Evolutionary conservation across 2,888 invertebrate species (phyloP), one percentile per base, ranked within the genome.

Genomic region (Andricus curvator): DNA sequence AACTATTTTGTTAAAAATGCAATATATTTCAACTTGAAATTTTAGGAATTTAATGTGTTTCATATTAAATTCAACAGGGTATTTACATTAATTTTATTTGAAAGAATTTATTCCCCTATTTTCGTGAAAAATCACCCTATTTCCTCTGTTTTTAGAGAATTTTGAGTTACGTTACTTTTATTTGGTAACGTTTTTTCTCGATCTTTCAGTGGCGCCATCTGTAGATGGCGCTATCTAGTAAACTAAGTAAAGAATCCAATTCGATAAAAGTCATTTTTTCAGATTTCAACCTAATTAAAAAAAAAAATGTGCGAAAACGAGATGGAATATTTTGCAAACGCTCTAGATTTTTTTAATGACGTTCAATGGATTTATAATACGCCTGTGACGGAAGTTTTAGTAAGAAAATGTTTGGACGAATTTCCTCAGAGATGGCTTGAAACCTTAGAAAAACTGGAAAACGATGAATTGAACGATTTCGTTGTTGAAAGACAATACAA

Each of bases 371-470:
- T 97, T 60, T 96, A 94, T 88, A 94, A 94, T 81, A 93, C 93
- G 83, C 94, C 95, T 0, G 96, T 96, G 86, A 96, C 96, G 0
- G 94, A 95, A 82, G 93, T 96, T 83, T 90, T 97, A 41, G 91
- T 94, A 0, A 90, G 94, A 56, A 93, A 94, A 41, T 90, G 94
- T 37, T 92, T 96, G 37, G 93, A 94, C 15, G 85, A 92, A 80
- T 94, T 96, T 84, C 94, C 95, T 0, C 20, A 89, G 5, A 93
- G 94, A 9, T 95, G 95, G 94, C 80, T 89, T n/a, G 82, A 90
- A 0, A 93, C 92, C 85, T 94, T 95, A 78, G 83, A 90, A 65
- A 84, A 87, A 33, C 85, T 94, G 25, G 85, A 91, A 15, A 93
- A 90, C 82, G 88, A 93, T 0, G 93, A 94, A 33, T 88, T 95